Evolutionary conservation across 2,888 invertebrate species (phyloP).

Genomic region (Macrophya alboannulata): DNA sequence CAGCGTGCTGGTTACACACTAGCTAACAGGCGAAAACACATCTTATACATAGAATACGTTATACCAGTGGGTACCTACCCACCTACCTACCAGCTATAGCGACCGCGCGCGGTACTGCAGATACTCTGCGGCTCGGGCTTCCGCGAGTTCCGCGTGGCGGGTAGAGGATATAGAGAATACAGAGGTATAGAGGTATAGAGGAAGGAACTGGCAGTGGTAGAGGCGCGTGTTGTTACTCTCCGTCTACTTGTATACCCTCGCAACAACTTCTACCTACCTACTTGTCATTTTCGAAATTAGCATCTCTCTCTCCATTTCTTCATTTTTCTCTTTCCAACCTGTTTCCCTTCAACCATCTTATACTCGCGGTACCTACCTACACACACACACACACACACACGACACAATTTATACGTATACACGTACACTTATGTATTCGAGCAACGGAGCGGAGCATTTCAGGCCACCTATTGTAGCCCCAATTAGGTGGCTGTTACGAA

Average conservation of each 20-base stretch:
- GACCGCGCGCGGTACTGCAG: slow-evolving; percentile 43
- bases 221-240: background rate
- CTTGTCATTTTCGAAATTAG: slow-evolving; percentile 11
- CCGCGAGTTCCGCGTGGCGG: slow-evolving; percentile 33
- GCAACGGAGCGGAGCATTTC: background rate
- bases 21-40: background rate
- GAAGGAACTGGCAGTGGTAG: background rate
- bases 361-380: background rate
- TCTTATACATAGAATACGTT: slow-evolving; percentile 27
- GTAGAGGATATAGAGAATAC: too few relatives aligned
- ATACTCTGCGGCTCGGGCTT: slow-evolving; percentile 48
- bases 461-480: slow-evolving; percentile 1
- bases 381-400: background rate
- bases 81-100: background rate
- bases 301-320: background rate
- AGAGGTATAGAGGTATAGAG: background rate
- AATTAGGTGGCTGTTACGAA: background rate
- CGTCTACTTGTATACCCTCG: background rate
- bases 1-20: background rate
- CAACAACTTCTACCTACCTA: background rate
- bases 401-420: too few relatives aligned
- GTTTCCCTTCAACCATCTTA: background rate
- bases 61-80: background rate
- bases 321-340: too few relatives aligned
- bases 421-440: background rate